Conservation (phyloP, 2,113 vertebrate genomes). For the Neolamprologus longior region DNA sequence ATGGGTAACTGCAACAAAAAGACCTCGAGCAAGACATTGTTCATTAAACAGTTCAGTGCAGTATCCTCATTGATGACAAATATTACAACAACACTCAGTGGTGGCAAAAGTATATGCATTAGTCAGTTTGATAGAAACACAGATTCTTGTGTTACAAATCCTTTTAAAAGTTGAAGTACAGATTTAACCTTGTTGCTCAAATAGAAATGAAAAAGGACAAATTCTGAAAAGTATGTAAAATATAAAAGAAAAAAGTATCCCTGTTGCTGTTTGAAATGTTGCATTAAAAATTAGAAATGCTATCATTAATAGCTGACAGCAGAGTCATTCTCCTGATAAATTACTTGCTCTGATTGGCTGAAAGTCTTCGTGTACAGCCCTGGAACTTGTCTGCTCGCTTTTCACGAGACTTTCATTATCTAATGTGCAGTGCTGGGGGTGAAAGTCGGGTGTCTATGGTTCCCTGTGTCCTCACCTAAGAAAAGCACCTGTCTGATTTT, state of each 20-base stretch:
- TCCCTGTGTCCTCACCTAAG: conserved; percentile 44
- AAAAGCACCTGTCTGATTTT: conserved; percentile 50
- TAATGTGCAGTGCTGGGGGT: conserved; percentile 36
- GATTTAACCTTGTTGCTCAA: not conserved
- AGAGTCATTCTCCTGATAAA: not conserved
- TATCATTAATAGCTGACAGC: not conserved
- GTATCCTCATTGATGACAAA: not conserved
- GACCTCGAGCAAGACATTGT: not conserved
- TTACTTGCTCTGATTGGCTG: not conserved
- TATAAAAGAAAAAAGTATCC: not conserved
- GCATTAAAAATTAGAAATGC: not conserved
- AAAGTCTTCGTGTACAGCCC: not conserved
- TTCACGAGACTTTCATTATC: conserved; percentile 40
- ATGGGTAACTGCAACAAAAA: not conserved
- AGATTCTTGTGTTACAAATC: not conserved
- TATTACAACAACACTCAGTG: not conserved
- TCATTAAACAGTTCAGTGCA: not conserved
- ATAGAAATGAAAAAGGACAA: not conserved
- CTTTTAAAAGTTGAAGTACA: not conserved
- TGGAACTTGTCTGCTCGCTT: not conserved
- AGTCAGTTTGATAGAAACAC: not conserved
- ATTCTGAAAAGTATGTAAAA: not conserved
- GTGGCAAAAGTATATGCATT: not conserved
- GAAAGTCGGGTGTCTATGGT: conserved; percentile 8
- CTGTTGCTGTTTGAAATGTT: not conserved